Evolutionary conservation across 2,888 invertebrate species (phyloP).

Genomic region (Melipona beecheii): DNA sequence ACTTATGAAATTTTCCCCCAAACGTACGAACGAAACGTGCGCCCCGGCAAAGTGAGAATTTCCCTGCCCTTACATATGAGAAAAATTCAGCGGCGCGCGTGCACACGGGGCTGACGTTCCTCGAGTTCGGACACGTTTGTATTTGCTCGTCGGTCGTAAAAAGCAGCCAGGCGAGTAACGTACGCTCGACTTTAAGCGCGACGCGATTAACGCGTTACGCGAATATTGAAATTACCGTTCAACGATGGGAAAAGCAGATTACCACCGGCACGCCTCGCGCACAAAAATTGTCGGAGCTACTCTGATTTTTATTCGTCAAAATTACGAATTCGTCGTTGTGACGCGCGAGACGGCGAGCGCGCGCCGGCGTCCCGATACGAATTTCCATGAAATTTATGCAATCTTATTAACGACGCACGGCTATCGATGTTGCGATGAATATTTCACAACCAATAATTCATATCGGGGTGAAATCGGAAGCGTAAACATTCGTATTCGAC

Average conservation of each 20-base stretch:
- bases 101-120: background rate
- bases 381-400: conserved; percentile 35
- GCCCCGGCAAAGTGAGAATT: background rate
- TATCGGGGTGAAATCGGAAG: conserved; percentile 4
- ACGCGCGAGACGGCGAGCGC: background rate
- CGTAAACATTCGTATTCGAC: conserved; percentile 27
- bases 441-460: conserved; percentile 14
- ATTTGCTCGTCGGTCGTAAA: background rate
- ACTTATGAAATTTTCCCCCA: conserved; percentile 3
- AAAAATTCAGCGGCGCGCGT: background rate
- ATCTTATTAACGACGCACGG: conserved; percentile 27
- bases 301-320: conserved; percentile 32
- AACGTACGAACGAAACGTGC: background rate
- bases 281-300: conserved; percentile 8
- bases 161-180: background rate
- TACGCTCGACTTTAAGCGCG: background rate
- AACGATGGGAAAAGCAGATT: conserved; percentile 17
- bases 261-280: background rate
- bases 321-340: conserved; percentile 27
- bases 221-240: conserved; percentile 5
- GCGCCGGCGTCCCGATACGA: background rate
- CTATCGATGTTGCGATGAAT: conserved; percentile 4
- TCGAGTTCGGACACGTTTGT: background rate
- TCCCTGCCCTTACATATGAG: background rate
- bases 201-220: background rate